These are phyloP conservation scores for Ptilorrhoa leucosticta DNA, from an alignment of 2,113 vertebrate genomes.

Conservation along the genomic window DNA sequence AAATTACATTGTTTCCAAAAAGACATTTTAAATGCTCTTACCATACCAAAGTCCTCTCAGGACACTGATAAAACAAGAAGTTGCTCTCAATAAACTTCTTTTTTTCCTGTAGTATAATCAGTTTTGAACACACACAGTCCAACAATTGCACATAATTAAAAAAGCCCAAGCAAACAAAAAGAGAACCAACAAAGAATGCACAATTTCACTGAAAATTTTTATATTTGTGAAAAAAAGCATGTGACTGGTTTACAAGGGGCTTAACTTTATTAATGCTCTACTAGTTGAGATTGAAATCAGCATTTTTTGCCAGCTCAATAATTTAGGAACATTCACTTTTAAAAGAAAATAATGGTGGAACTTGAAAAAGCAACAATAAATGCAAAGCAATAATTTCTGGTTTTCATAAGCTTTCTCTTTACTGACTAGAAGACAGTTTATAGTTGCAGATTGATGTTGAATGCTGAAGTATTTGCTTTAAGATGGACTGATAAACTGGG, in stretches of 20 bases:
- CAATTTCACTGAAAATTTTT: neutral
- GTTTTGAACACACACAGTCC: neutral
- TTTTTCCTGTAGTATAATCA: neutral
- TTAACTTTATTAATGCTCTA: neutral
- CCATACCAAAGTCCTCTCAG: neutral
- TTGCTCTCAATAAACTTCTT: neutral
- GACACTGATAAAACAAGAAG: neutral
- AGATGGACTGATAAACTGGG: constrained; percentile 23
- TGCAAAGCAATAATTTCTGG: fast-evolving
- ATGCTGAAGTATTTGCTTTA: constrained; percentile 33
- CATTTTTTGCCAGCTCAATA: neutral
- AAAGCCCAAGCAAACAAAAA: neutral
- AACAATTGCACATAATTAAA: neutral
- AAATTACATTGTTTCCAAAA: neutral
- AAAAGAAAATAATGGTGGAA: neutral
- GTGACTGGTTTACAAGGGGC: fast-evolving
- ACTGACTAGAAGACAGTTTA: neutral
- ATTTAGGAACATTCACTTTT: neutral
- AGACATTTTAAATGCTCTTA: neutral
- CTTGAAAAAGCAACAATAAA: neutral
- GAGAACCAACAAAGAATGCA: neutral
- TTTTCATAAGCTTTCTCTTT: neutral
- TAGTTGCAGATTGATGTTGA: neutral
- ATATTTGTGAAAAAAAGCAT: neutral
- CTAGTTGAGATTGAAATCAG: neutral